Evolutionary conservation across 2,113 vertebrate species (phyloP), one percentile per base, ranked within the genome.

Genomic region (Malurus alboscapulatus): DNA sequence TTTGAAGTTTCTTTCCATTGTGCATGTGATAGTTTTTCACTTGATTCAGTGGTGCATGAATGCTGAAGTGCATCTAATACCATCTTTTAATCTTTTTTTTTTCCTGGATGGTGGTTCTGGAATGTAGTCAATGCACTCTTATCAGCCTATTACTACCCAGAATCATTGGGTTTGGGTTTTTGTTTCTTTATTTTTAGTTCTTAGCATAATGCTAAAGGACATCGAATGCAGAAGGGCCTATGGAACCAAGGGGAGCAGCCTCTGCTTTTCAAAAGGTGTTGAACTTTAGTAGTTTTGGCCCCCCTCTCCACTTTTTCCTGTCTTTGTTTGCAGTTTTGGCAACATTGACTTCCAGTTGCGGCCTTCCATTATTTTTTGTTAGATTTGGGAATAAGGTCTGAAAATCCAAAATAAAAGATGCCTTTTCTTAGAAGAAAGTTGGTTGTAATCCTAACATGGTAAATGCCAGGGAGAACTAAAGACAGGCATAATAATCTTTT

Each of bases 141-240:
- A 72, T 19, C 68, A 85, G 27, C 32, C 9, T 67, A 5, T 48
- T 77, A 21, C 27, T 59, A 25, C 12, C 12, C 32, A 30, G 22
- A 84, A 57, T 16, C 7, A 30, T 5, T 48, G 0, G 3, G 4
- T 17, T 61, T 61, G 1, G 0, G 1, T 0, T 55, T 57, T 75
- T 57, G 1, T 30, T 79, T 34, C 3, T 2, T 10, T 21, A 12
- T 24, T 18, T 22, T 11, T 9, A 48, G 11, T 48, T 48, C 17
- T 59, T 58, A 36, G 27, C 4, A 1, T 7, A 15, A 11, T 32
- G 11, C 17, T 87, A 30, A 87, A 74, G 12, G 1, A 27, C 34
- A 7, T 72, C 16, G 72, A 55, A 85, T 65, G 19, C 26, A 76
- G 48, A 72, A 82, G 10, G 16, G 12, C 10, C 42, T 61, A 9